Conservation (phyloP, 37 sponge, comb jelly and placozoan genomes). For the Hexactinellida sp. region DNA sequence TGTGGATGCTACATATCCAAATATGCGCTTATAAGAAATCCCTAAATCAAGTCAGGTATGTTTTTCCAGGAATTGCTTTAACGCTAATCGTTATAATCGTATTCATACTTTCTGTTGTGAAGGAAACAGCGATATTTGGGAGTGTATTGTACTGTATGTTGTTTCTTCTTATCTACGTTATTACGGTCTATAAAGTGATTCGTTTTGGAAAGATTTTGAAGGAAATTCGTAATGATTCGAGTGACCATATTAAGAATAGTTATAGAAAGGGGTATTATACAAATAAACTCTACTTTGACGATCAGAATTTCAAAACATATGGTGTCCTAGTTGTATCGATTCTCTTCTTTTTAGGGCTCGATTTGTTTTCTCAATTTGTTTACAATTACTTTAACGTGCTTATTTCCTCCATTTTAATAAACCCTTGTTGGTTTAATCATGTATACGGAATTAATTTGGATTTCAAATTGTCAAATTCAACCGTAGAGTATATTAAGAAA, state of each 20-base stretch:
- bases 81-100: not conserved
- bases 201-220: not conserved
- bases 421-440: conserved; percentile 5
- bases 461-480: not conserved
- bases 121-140: not conserved
- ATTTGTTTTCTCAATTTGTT: not conserved
- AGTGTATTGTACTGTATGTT: not conserved
- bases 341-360: not conserved
- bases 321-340: not conserved
- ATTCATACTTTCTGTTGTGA: not conserved
- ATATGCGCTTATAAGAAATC: not conserved
- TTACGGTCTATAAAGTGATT: not conserved
- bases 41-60: not conserved
- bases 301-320: not conserved
- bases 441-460: not conserved
- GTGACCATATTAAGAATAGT: not conserved
- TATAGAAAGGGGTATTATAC: not conserved
- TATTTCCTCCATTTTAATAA: not conserved
- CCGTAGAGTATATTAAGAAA: not conserved
- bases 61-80: not conserved
- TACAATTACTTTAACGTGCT: not conserved
- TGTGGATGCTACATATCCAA: not conserved
- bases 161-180: not conserved
- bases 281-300: not conserved
- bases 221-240: not conserved